Base-by-base conservation (phyloP, 2,888 invertebrate genomes). In the Cyclophora albipunctata region DNA sequence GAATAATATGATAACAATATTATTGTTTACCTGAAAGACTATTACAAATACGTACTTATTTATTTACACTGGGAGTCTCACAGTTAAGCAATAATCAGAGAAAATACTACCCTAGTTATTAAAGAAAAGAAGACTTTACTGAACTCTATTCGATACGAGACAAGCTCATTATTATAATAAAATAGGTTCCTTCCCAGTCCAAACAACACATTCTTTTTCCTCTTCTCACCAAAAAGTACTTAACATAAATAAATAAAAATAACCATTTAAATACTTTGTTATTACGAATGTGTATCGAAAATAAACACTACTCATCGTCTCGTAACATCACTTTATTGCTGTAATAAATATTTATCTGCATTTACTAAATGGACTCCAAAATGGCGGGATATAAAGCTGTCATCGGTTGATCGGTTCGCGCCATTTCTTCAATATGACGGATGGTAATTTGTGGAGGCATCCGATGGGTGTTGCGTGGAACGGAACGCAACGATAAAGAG, bases 361-460 rank as follows among this genome's bases (percentile, higher is more conserved):
- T 85, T 84, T 84, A 85, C 81, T 72, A 83, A 87, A 87, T 86
- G 85, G 78, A 84, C 78, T 81, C 63, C 73, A 80, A 84, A 73
- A 83, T 78, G 78, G 78, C 67, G 58, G 66, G 58, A 62, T 67
- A 75, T 87, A 84, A 83, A 85, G 67, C 83, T 83, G 81, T 87
- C 86, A 68, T 53, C 87, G 63, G 51, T 49, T 57, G 63, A 78
- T 85, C 87, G 62, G 54, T 81, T 81, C 76, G 75, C 84, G 81
- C 81, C 79, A 78, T 80, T 75, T 76, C 63, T 62, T 62, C 56
- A 45, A 60, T 60, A 50, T 57, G 60, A 61, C 57, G 52, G 57
- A 56, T 53, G 51, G 51, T 60, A 55, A 60, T 60, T 58, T 59
- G 61, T 58, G 62, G 65, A 61, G 60, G 62, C 65, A 53, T 60